Evolutionary conservation across 2,113 vertebrate species (phyloP).

Genomic region (Pleuronectes platessa): DNA sequence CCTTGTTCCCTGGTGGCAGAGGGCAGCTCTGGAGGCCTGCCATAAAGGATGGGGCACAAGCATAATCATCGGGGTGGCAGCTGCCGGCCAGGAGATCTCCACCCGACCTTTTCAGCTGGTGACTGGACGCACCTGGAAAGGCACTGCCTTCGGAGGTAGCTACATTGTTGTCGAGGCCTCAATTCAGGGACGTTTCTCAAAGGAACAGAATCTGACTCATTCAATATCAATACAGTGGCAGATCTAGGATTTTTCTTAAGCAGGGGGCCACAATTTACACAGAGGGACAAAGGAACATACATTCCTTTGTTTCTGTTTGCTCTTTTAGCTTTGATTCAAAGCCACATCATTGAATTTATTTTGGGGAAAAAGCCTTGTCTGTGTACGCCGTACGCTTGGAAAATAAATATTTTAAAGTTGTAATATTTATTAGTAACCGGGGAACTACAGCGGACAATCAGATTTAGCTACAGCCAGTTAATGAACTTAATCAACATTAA

Average conservation of each 20-base stretch:
- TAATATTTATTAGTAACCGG: no score
- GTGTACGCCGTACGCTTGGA: no score
- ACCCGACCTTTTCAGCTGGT: constrained; percentile 85
- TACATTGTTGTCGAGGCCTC: not conserved
- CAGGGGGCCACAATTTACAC: no score
- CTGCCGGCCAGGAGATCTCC: constrained; percentile 76
- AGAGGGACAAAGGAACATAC: no score
- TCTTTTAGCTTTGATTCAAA: no score
- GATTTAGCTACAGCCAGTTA: no score
- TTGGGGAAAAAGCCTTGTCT: no score
- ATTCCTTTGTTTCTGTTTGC: no score
- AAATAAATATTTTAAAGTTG: no score
- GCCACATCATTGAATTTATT: no score
- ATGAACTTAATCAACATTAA: no score
- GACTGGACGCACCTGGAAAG: constrained; percentile 85
- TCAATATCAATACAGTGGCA: not conserved
- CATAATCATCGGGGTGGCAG: constrained; percentile 85
- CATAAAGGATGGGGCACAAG: constrained; percentile 83
- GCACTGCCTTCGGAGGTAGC: constrained; percentile 86
- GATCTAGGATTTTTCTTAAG: not conserved
- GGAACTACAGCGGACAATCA: no score
- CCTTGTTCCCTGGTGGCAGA: constrained; percentile 64
- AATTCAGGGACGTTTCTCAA: not conserved
- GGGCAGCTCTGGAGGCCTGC: constrained; percentile 83
- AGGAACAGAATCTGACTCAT: not conserved